Evolutionary conservation across 2,797 vertebrate species (phyloP), one percentile per base, ranked within the genome.

Genomic region (Chloroceryle amazona): DNA sequence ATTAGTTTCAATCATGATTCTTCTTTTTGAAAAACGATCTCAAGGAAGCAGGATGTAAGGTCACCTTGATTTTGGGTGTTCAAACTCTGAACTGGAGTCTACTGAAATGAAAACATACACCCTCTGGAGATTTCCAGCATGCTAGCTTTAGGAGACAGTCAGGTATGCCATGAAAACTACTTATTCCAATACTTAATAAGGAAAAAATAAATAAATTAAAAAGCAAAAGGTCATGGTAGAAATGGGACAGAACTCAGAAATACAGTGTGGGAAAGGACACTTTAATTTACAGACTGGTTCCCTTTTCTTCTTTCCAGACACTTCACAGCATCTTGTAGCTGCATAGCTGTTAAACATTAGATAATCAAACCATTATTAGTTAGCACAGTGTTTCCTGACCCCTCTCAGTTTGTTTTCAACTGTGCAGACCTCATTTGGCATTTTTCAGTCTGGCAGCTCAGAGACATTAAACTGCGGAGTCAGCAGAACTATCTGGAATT

Each of bases 401-500:
- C 85, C 70, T 86, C 92, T 31, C 74, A 18, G 46, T 37, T 23
- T 31, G 20, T 52, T 90, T 81, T 63, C 75, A 70, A 89, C 55
- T 93, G 66, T n/a, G 58, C 93, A 95, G 88, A 54, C 60, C 89
- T 94, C 86, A 9, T 68, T 95, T 79, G 58, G 81, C 82, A 71
- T 95, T 96, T 90, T 67, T 96, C 58, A 46, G 83, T 92, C 94
- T 90, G 90, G 82, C 81, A 91, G 94, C 92, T 94, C 31, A 68
- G 70, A 88, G 87, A 61, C 89, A 74, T 93, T 92, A 81, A 96
- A 92, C 62, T 81, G 83, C 51, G 52, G 92, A 97, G 93, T 97
- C 95, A 96, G 97, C 95, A 95, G 67, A 94, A 90, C 82, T 74
- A 82, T 89, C 90, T 95, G 95, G 84, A 96, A 96, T 94, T 96